These are phyloP conservation scores for Ennomos fuscantarius DNA, from an alignment of 2,888 invertebrate species.

Conservation along the genomic window DNA sequence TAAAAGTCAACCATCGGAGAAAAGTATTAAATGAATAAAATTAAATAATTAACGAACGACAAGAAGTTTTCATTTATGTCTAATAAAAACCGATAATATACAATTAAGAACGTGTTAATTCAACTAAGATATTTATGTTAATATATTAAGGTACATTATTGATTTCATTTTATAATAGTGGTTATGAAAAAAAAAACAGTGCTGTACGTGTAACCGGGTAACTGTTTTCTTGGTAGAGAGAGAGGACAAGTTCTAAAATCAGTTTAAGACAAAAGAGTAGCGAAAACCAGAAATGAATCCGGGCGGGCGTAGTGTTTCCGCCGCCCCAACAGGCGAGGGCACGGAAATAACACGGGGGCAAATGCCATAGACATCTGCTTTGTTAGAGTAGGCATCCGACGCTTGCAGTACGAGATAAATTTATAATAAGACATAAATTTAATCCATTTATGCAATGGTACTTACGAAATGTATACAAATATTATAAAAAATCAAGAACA, in stretches of 20 bases:
- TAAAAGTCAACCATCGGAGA: constrained; percentile 22
- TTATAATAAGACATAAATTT: not conserved
- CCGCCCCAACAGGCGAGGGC: constrained; percentile 63
- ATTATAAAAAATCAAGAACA: no score
- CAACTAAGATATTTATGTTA: not conserved
- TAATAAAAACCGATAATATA: constrained; percentile 20
- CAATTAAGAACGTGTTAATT: constrained; percentile 14
- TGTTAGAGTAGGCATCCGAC: constrained; percentile 33
- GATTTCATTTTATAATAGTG: constrained; percentile 7
- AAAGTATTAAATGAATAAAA: constrained; percentile 27
- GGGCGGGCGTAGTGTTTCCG: constrained; percentile 70
- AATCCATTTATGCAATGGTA: no score
- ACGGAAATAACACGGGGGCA: constrained; percentile 64
- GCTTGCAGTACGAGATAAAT: not conserved
- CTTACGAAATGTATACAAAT: no score
- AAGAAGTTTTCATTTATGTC: constrained; percentile 27
- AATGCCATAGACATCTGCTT: constrained; percentile 47
- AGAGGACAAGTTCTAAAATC: constrained; percentile 75
- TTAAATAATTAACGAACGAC: constrained; percentile 21
- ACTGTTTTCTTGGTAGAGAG: constrained; percentile 56
- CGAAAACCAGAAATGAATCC: constrained; percentile 82
- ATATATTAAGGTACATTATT: not conserved
- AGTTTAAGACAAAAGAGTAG: constrained; percentile 82
- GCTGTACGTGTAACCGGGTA: constrained; percentile 44
- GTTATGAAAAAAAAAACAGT: constrained; percentile 30